Base-by-base conservation (phyloP, 64 coral and sea anemone genomes). In the Dendronephthya gigantea region DNA sequence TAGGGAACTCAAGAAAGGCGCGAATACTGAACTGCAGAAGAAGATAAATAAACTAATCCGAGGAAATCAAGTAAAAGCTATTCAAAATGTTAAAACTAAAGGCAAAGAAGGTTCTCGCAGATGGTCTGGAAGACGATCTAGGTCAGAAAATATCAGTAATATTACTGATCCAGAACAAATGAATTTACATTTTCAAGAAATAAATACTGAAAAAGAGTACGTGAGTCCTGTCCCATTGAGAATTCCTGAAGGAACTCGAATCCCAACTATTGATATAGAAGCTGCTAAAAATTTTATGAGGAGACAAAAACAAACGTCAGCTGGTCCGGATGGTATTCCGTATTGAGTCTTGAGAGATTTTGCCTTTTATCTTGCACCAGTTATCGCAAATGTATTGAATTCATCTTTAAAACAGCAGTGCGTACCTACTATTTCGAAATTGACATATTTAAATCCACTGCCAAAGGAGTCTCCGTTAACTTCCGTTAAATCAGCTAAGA, bases 1-100 rank as follows among this genome's bases (percentile, higher is more conserved):
- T 22, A 85, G 38, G 49, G 22, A 25, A 25, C 48, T 51, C 9
- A 66, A 15, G 29, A 66, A 15, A 66, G 19, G 5, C 32, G 83
- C 25, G 28, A 85, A 85, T 48, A 45, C 28, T 48, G 83, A 85
- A 32, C 39, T 85, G 28, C 83, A 50, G 41, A n/a, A 85, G 32
- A 85, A 45, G 23, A 85, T 85, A 48, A 85, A 85, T 52, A 51
- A 45, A 45, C 41, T 45, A 4, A 45, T 45, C 11, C 41, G 41
- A 45, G 41, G 11, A 45, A 45, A 45, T 85, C 4, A 50, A 85
- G 40, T 85, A 39, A 28, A 48, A 47, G 82, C 82, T 43, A 48
- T 84, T 43, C 38, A 16, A 2, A 40, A 84, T 39, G 39, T 13
- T 13, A 84, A 48, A 27, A 39, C 6, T 47, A 84, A 84, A 65